These are phyloP conservation scores for Leptoteleia sp. DNA, from an alignment of 1,140 invertebrate species.

Conservation along the genomic window DNA sequence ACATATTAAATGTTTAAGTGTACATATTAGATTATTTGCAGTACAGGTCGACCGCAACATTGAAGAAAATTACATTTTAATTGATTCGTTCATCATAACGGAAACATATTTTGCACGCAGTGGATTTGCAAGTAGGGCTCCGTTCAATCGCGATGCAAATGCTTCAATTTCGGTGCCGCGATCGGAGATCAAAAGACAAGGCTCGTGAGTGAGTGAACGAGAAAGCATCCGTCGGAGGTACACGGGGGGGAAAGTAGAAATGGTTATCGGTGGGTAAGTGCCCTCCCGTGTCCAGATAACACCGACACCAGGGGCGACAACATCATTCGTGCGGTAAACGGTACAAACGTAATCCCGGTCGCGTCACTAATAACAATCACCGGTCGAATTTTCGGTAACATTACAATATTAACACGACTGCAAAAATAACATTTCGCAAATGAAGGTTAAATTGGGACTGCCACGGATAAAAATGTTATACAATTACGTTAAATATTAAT, in stretches of 20 bases:
- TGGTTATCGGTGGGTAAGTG: constrained; percentile 79
- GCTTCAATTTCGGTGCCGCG: constrained; percentile 18
- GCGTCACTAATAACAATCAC: constrained; percentile 74
- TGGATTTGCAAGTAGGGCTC: neutral
- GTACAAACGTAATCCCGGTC: constrained; percentile 76
- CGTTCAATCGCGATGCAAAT: constrained; percentile 22
- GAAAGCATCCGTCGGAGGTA: constrained; percentile 29
- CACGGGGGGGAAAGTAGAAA: constrained; percentile 19
- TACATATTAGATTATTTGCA: too few relatives aligned
- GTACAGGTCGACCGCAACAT: too few relatives aligned
- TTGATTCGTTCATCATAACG: constrained; percentile 44
- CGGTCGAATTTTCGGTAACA: constrained; percentile 58
- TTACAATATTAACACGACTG: constrained; percentile 10
- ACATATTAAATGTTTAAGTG: too few relatives aligned
- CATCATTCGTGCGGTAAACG: constrained; percentile 77
- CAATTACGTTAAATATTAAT: too few relatives aligned
- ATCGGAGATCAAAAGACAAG: constrained; percentile 39
- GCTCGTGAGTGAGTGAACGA: constrained; percentile 22
- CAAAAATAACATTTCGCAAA: too few relatives aligned
- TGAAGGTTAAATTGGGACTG: too few relatives aligned
- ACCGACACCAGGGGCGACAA: constrained; percentile 79
- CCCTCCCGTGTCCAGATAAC: constrained; percentile 79
- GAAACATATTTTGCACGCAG: constrained; percentile 21
- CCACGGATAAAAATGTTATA: too few relatives aligned
- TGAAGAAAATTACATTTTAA: constrained; percentile 32